Conservation (phyloP, 2,113 vertebrate species). For the Sylvietta virens region DNA sequence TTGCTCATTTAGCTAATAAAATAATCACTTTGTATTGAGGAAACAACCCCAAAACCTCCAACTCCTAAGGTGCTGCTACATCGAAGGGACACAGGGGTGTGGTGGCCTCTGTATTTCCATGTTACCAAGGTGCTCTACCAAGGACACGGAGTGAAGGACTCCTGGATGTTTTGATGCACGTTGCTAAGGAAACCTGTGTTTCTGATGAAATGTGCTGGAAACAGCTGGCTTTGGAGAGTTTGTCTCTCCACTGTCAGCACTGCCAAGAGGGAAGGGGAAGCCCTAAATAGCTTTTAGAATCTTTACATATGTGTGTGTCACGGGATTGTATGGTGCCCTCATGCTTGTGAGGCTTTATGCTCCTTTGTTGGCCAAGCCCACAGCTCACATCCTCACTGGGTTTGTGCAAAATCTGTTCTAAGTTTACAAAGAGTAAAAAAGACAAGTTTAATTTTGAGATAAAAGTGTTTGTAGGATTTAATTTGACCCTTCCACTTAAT, state of each 20-base stretch:
- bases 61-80: not conserved
- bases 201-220: not conserved
- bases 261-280: not conserved
- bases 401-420: not conserved
- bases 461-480: not conserved
- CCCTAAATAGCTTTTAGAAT: not conserved
- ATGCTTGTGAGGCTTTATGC: rapidly evolving
- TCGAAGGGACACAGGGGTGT: rapidly evolving
- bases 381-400: not conserved
- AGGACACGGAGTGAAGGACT: not conserved
- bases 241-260: not conserved
- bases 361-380: not conserved
- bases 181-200: not conserved
- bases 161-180: not conserved
- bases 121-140: not conserved
- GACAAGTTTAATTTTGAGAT: not conserved
- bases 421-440: not conserved
- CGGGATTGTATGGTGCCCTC: not conserved
- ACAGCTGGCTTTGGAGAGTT: not conserved
- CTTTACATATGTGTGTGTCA: not conserved
- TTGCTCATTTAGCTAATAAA: not conserved
- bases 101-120: not conserved
- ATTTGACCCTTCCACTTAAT: not conserved
- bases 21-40: not conserved
- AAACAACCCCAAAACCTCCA: not conserved